A percentile compares a stretch with the other conserved stretches of the same genome.
Evolutionary conservation across 2,113 vertebrate genomes (phyloP).

Genomic region (Pedetes capensis): DNA sequence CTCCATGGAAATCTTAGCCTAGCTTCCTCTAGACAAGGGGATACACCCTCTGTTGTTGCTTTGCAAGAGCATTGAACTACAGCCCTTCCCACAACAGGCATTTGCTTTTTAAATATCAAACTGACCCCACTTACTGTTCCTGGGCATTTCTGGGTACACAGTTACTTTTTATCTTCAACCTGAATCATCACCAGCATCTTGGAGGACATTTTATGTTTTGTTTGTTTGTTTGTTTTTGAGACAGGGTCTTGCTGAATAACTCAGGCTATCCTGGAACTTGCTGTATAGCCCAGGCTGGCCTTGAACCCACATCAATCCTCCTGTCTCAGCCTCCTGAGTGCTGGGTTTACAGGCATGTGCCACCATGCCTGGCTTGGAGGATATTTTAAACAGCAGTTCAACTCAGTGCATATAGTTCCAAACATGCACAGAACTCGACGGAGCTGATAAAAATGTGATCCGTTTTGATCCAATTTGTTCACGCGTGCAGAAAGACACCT

Average conservation of each 20-base stretch:
- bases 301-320: too few species aligned
- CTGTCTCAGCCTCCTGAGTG: too few species aligned
- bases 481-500: accelerated
- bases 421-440: background rate
- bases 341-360: too few species aligned
- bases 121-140: background rate
- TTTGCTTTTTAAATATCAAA: background rate
- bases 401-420: background rate
- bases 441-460: background rate
- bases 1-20: too few species aligned
- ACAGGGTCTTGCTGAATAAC: too few species aligned
- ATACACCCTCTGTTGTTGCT: background rate
- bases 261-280: too few species aligned
- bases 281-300: too few species aligned
- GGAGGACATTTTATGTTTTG: too few species aligned
- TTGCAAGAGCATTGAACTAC: background rate
- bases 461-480: accelerated
- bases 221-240: too few species aligned
- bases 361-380: too few species aligned
- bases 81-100: background rate
- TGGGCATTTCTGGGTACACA: background rate
- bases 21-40: background rate
- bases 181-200: background rate
- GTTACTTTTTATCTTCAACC: background rate
- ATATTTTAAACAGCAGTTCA: background rate